A percentile compares a stretch with the other conserved stretches of the same genome.
phyloP scores from a whole-genome alignment of 2,113 vertebrate species.

The Dendropsophus ebraccatus region DNA sequence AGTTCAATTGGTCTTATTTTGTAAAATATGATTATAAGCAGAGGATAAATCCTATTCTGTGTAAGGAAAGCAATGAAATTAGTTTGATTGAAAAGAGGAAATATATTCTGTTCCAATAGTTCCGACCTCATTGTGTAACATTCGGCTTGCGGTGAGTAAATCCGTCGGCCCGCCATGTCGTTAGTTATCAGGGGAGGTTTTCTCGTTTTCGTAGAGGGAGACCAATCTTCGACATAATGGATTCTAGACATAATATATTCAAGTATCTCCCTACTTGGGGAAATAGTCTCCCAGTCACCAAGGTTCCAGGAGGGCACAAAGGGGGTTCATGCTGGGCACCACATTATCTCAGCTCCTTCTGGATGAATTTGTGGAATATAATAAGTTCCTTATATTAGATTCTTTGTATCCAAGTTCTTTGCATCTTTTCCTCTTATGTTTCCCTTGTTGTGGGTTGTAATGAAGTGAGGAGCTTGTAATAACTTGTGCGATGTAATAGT shows the following conservation, averaged over 20 bases:
- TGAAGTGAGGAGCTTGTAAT: too few relatives aligned
- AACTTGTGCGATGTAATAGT: too few relatives aligned
- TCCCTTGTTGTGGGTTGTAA: too few relatives aligned
- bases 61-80: slow-evolving; percentile 44
- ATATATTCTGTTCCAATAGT: slow-evolving; percentile 12
- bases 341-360: not conserved
- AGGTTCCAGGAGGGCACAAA: not conserved
- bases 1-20: slow-evolving; percentile 57
- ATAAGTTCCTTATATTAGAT: too few relatives aligned
- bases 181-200: not conserved
- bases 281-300: not conserved
- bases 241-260: not conserved
- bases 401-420: too few relatives aligned
- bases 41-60: slow-evolving; percentile 32
- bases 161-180: not conserved
- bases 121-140: not conserved
- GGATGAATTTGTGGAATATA: not conserved
- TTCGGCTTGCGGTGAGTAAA: not conserved
- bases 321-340: not conserved
- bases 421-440: too few relatives aligned
- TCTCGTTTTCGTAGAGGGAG: not conserved
- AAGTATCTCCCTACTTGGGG: not conserved
- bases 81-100: slow-evolving; percentile 43
- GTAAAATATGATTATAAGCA: slow-evolving; percentile 51
- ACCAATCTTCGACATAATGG: not conserved